A percentile compares a stretch with the other conserved stretches of the same genome.
Evolutionary conservation across 2,888 invertebrate species (phyloP).

Genomic region (Macropis europaea): DNA sequence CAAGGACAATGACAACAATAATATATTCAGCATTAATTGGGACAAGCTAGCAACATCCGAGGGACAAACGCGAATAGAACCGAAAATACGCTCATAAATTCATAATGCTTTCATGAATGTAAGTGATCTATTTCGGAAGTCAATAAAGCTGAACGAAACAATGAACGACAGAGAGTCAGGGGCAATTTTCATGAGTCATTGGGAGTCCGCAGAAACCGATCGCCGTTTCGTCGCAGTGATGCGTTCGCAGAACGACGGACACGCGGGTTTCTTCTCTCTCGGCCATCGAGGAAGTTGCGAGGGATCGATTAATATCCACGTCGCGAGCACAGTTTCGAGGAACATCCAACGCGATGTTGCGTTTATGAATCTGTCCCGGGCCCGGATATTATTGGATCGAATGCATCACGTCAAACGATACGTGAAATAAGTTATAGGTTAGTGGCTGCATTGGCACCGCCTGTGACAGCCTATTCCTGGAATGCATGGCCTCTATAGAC

Average conservation of each 20-base stretch:
- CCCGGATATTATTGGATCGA: conserved; percentile 80
- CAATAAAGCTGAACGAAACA: background rate
- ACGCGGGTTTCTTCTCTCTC: background rate
- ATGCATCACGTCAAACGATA: conserved; percentile 80
- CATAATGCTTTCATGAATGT: too few species aligned
- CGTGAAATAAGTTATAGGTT: conserved; percentile 81
- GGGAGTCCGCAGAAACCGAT: conserved; percentile 15
- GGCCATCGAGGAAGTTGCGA: conserved; percentile 47
- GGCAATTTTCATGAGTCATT: conserved; percentile 19
- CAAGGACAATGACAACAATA: too few species aligned
- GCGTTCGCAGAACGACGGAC: conserved; percentile 31
- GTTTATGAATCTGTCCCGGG: conserved; percentile 55
- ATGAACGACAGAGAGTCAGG: background rate
- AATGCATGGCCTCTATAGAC: conserved; percentile 70
- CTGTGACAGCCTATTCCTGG: conserved; percentile 80
- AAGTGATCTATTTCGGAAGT: too few species aligned
- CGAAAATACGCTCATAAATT: too few species aligned
- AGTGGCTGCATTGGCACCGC: conserved; percentile 80
- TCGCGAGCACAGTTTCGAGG: conserved; percentile 38
- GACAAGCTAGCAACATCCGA: too few species aligned
- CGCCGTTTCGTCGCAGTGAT: background rate
- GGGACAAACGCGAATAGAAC: too few species aligned
- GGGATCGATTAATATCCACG: conserved; percentile 61
- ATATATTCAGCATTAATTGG: too few species aligned
- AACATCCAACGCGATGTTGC: conserved; percentile 30